phyloP scores from a whole-genome alignment of 2,888 invertebrate species.

The Bugulina stolonifera region DNA sequence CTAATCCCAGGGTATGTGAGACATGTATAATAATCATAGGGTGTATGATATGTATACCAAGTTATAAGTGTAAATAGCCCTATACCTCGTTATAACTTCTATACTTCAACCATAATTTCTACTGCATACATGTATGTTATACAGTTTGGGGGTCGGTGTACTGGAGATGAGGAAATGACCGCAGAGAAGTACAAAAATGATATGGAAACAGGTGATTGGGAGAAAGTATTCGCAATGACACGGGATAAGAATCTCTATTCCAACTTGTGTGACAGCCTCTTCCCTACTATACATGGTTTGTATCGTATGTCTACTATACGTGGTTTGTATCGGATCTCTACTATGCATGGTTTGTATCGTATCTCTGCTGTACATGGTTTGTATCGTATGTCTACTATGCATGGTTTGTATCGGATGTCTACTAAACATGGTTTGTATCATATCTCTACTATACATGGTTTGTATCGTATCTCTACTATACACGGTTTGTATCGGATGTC shows the following conservation, averaged over 20 bases:
- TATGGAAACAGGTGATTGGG: conserved; percentile 75
- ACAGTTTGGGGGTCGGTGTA: conserved; percentile 66
- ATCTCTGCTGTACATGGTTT: no score
- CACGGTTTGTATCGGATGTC: no score
- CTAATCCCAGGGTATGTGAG: conserved; percentile 66
- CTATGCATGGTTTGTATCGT: conserved; percentile 68
- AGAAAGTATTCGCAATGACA: conserved; percentile 94
- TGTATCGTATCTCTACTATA: no score
- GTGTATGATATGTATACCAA: background rate
- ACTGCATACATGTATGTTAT: no score
- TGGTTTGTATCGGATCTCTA: no score
- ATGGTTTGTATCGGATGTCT: conserved; percentile 60
- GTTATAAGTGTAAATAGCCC: no score
- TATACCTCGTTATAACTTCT: no score
- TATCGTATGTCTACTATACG: no score
- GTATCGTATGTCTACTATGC: conserved; percentile 93
- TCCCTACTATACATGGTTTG: conserved; percentile 83
- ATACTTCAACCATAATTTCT: no score
- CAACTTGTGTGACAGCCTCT: conserved; percentile 82
- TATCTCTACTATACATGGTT: conserved; percentile 88
- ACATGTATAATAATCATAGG: background rate
- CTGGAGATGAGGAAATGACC: conserved; percentile 81
- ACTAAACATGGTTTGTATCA: no score
- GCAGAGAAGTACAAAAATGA: conserved; percentile 86
- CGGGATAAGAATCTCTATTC: conserved; percentile 79